A percentile compares a stretch with the other conserved stretches of the same genome.
Evolutionary conservation across 2,113 vertebrate genomes (phyloP).

Genomic region (Carlito syrichta): DNA sequence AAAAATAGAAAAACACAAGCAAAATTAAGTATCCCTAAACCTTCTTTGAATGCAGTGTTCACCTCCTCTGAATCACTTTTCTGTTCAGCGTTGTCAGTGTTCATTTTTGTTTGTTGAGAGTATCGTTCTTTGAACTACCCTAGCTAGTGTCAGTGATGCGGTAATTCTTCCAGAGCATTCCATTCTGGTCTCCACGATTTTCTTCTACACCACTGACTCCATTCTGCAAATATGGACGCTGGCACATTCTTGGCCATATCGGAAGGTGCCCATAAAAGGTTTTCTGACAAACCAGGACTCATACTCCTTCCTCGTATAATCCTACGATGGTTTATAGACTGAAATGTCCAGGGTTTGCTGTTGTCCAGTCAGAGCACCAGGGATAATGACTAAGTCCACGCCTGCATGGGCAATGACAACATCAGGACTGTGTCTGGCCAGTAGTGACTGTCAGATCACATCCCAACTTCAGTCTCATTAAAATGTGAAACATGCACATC

Average conservation of each 20-base stretch:
- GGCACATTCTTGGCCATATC: not conserved
- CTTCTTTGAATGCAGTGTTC: not conserved
- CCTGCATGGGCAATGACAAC: not conserved
- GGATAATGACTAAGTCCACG: not conserved
- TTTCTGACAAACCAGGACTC: not conserved
- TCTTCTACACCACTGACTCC: not conserved
- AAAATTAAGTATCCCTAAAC: slow-evolving; percentile 1
- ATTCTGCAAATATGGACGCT: not conserved
- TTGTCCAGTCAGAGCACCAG: not conserved
- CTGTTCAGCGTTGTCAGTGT: not conserved
- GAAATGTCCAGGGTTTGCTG: not conserved
- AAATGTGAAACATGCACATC: not conserved
- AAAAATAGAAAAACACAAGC: not conserved
- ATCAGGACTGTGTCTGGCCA: not conserved
- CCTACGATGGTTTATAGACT: not conserved
- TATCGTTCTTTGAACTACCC: not conserved
- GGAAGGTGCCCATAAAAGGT: not conserved
- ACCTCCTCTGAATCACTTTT: not conserved
- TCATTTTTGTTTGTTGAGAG: not conserved
- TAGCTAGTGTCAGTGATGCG: not conserved
- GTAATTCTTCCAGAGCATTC: not conserved
- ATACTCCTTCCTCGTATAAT: not conserved
- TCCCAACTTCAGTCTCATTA: not conserved
- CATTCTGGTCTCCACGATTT: not conserved
- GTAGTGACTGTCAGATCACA: accelerated